A percentile compares a stretch with the other conserved stretches of the same genome.
These are phyloP conservation scores for Ascaphus truei DNA, from an alignment of 2,113 vertebrate genomes.

Conservation along the genomic window DNA sequence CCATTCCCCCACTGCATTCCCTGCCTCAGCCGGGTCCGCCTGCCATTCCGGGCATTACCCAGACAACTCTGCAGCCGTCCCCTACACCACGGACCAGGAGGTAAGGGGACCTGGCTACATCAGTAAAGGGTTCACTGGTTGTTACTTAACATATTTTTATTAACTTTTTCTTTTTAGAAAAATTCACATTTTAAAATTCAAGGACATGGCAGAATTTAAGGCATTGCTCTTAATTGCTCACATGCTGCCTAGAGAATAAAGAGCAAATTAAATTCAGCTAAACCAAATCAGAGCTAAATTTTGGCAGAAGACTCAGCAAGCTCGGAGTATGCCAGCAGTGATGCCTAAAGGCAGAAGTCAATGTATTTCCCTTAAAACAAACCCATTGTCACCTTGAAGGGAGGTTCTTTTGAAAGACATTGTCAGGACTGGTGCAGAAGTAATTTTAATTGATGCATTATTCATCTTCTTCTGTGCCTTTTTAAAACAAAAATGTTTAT, in stretches of 20 bases:
- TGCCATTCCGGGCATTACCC: no score
- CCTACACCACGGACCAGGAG: no score
- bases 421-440: constrained; percentile 25
- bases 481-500: constrained; percentile 24
- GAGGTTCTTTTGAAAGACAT: constrained; percentile 33
- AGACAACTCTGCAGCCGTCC: no score
- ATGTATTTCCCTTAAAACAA: constrained; percentile 34
- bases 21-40: no score
- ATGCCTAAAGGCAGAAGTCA: constrained; percentile 52
- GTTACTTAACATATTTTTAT: constrained; percentile 1
- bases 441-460: constrained; percentile 34
- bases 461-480: constrained; percentile 19
- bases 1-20: no score
- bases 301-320: constrained; percentile 60
- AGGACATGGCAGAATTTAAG: constrained; percentile 27
- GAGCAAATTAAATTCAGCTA: constrained; percentile 52
- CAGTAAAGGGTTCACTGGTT: no score
- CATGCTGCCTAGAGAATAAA: constrained; percentile 23
- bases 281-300: constrained; percentile 62
- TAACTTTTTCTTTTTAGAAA: constrained; percentile 2
- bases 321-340: constrained; percentile 60
- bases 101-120: no score
- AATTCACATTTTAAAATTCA: constrained; percentile 1
- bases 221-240: constrained; percentile 25
- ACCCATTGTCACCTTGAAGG: constrained; percentile 35